Percentiles rank a stretch among this genome's conserved stretches.
Conservation (phyloP, 2,113 vertebrate genomes). For the Toxostoma redivivum region DNA sequence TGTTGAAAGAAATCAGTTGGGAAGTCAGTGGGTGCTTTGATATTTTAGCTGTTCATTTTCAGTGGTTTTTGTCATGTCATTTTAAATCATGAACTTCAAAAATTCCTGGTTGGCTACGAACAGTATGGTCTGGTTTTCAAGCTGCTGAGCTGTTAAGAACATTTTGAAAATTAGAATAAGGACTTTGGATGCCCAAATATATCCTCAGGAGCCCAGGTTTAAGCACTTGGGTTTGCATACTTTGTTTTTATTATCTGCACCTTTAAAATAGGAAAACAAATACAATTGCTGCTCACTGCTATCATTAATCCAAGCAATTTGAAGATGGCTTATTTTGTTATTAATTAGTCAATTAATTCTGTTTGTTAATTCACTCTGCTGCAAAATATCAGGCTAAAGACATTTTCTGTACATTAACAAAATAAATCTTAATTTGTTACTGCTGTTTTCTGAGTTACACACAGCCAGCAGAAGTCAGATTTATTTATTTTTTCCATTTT, state of each 20-base stretch:
- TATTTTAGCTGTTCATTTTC: background rate
- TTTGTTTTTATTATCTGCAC: background rate
- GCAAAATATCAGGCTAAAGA: background rate
- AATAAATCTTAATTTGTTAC: background rate
- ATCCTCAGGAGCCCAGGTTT: background rate
- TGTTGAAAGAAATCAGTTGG: background rate
- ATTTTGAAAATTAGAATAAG: background rate
- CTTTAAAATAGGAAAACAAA: background rate
- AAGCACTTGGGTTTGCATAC: background rate
- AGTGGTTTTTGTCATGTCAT: background rate
- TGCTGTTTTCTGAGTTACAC: background rate
- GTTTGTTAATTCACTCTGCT: background rate
- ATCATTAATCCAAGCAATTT: background rate
- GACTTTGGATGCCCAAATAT: background rate
- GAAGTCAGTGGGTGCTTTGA: background rate
- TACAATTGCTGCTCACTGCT: background rate
- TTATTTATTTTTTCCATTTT: background rate
- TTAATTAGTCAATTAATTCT: background rate
- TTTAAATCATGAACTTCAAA: background rate
- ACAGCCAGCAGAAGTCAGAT: background rate
- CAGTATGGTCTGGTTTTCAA: background rate
- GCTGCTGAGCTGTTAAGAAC: background rate
- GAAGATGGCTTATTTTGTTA: background rate
- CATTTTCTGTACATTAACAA: background rate
- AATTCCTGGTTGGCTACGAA: accelerated